Conservation (phyloP, 2,113 vertebrate species). For the Pachypanchax playfairii region DNA sequence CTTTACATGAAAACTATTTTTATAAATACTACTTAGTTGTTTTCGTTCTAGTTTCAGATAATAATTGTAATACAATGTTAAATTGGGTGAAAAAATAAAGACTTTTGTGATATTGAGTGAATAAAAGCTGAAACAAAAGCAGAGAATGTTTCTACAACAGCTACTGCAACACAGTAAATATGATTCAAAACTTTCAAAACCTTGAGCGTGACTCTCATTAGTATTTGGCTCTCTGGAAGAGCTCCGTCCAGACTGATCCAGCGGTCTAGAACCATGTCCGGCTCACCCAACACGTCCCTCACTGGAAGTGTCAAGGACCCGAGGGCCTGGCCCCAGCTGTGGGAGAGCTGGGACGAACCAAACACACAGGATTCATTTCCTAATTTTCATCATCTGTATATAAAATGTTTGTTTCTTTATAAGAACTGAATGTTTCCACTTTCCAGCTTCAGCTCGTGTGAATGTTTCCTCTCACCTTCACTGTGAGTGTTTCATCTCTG, state of each 20-base stretch:
- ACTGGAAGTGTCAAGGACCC: slow-evolving; percentile 83
- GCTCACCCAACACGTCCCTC: slow-evolving; percentile 79
- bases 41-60: too few species aligned
- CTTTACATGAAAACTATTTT: too few species aligned
- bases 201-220: slow-evolving; percentile 86
- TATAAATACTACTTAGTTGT: too few species aligned
- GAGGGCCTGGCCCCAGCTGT: slow-evolving; percentile 79
- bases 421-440: too few species aligned
- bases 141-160: too few species aligned
- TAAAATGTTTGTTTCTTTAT: background rate
- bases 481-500: slow-evolving; percentile 80
- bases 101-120: too few species aligned
- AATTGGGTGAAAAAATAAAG: too few species aligned
- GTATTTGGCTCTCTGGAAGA: slow-evolving; percentile 82
- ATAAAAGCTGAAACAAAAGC: too few species aligned
- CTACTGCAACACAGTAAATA: background rate
- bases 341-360: slow-evolving; percentile 73
- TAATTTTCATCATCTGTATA: background rate
- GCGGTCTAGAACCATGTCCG: slow-evolving; percentile 81
- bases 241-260: slow-evolving; percentile 84
- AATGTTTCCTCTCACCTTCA: slow-evolving; percentile 80
- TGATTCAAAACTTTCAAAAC: slow-evolving; percentile 62
- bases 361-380: background rate
- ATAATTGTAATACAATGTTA: too few species aligned
- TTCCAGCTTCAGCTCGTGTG: background rate